Evolutionary conservation across 2,888 invertebrate species (phyloP), one percentile per base, ranked within the genome.

Genomic region (Drosophila merina): DNA sequence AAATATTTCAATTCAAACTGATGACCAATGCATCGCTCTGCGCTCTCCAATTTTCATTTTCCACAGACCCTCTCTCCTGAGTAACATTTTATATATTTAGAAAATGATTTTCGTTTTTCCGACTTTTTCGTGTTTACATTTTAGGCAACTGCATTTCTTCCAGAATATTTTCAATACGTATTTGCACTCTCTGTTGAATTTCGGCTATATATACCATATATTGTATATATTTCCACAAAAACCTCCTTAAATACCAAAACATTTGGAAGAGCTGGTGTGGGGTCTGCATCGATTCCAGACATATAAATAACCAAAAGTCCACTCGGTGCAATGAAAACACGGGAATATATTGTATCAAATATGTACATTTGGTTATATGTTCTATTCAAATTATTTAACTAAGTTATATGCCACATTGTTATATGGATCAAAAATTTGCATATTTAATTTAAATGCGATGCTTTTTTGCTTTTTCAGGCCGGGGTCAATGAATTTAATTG

Each of bases 101-200:
- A 84, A 86, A 66, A 84, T 88, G 85, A 86, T 86, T 88, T 86
- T 63, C 73, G 54, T 74, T 79, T 82, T 80, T 84, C 58, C 54
- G 63, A 72, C 56, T 64, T 76, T 30, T 76, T 77, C 57, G 57
- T 84, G 88, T 83, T 83, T 83, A 88, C 86, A 64, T 86, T 79
- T 70, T 54, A 74, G 71, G 60, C 75, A 59, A 77, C 75, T 83
- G 82, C 82, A 83, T 75, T 86, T 84, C 74, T 86, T 83, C 82
- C 82, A 83, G 86, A 83, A 83, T 58, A 66, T 73, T 57, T 76
- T 73, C 54, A 44, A 55, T 66, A 60, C 26, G 52, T 56, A 33
- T 49, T 60, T 44, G 57, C 51, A 55, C 60, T 55, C 55, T 68
- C 14, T 40, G 44, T n/a, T 56, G 49, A 69, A 42, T 57, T 50